Base-by-base conservation (phyloP, 1,140 invertebrate species). In the Polypedilum vanderplanki region DNA sequence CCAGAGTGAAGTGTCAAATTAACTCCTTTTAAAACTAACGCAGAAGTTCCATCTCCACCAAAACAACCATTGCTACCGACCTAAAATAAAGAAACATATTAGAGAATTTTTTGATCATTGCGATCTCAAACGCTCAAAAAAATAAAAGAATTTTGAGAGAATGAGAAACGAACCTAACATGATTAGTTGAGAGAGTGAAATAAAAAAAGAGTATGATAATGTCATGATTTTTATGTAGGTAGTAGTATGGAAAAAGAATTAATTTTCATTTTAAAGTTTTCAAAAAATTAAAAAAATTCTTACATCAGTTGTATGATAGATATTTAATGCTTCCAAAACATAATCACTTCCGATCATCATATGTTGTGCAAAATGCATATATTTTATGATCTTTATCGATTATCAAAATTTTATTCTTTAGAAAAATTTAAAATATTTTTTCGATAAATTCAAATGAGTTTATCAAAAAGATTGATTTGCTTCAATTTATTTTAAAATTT, bases 281-380 rank as follows among this genome's bases (percentile, higher is more conserved):
- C 41, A 64, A 74, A 3, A 76, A 73, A 8, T 12, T 22, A 57
- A 12, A 10, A 40, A 74, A 57, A 57, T 57, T 57, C 86, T 85
- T 84, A 92, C 91, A 85, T 93, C 91, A 76, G 93, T 93, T 33
- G 93, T 94, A 80, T 97, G 92, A 79, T 91, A 95, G 65, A 97
- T 91, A 82, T 93, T 95, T 76, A 90, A 89, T 75, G 96, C 85
- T 82, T 97, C 94, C 78, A 97, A 84, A 24, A 92, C 88, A 81
- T 94, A 94, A 79, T 96, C 93, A 78, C 87, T 90, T 22, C 89
- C 87, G 74, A 91, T 89, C 91, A 93, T 93, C 64, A 83, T 86
- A 67, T 24, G 10, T 20, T 75, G 67, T 24, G 15, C 46, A 33
- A 33, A 33, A 33, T 33, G 24, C 24, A 33, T 33, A 33, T 33